A percentile compares a stretch with the other conserved stretches of the same genome.
These are phyloP conservation scores for Dryas iulia DNA, from an alignment of 1,140 invertebrate species.

Conservation along the genomic window DNA sequence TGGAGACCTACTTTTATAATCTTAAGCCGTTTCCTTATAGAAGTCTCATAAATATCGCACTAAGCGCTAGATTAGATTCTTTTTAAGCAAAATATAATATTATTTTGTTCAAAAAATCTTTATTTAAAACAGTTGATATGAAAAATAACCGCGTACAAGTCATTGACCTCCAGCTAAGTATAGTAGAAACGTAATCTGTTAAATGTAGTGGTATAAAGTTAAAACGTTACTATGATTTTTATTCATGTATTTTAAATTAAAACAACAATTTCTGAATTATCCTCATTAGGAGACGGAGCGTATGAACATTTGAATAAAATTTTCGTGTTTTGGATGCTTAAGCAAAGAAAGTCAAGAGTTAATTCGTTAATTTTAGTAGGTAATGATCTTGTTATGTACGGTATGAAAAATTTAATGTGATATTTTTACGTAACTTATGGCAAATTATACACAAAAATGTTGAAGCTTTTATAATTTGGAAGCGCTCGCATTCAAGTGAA, in stretches of 20 bases:
- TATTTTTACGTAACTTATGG: background rate
- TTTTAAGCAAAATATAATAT: background rate
- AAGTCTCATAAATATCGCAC: background rate
- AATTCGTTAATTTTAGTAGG: background rate
- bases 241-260: background rate
- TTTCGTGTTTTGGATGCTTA: conserved; percentile 3
- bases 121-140: background rate
- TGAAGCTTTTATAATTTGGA: background rate
- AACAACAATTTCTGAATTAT: conserved; percentile 1
- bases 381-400: background rate
- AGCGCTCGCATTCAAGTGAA: background rate
- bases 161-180: background rate
- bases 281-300: background rate
- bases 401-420: background rate
- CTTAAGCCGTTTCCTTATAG: background rate
- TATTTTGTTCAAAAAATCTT: background rate
- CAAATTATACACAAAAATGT: background rate
- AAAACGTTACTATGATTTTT: background rate
- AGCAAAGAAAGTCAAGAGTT: conserved; percentile 2
- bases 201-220: background rate
- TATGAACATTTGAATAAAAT: conserved; percentile 13
- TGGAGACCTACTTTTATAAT: background rate
- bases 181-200: background rate
- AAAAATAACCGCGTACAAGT: background rate
- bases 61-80: background rate